Evolutionary conservation across 2,113 vertebrate species (phyloP).

Genomic region (Athene noctua): DNA sequence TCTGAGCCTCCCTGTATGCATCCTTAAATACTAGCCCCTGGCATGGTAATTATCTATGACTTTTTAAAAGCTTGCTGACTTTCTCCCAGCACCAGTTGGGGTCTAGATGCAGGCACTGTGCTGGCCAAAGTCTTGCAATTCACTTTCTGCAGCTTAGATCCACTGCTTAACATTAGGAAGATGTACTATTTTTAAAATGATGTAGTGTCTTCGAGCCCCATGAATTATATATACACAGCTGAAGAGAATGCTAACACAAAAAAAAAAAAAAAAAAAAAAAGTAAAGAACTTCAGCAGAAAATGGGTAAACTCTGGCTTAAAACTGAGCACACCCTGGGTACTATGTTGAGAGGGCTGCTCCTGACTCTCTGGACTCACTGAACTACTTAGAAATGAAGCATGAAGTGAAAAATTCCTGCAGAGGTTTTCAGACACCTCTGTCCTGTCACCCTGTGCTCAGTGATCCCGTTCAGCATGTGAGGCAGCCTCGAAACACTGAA

Average conservation of each 20-base stretch:
- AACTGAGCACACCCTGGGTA: background rate
- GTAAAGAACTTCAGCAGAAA: background rate
- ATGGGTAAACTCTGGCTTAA: background rate
- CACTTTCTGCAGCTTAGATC: background rate
- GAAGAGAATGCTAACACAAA: background rate
- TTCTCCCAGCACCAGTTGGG: background rate
- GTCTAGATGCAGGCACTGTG: background rate
- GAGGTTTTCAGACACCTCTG: background rate
- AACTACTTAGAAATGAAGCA: background rate
- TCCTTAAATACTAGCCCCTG: background rate
- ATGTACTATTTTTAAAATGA: background rate
- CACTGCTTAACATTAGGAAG: background rate
- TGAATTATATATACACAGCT: background rate
- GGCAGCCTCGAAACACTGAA: background rate
- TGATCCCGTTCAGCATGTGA: background rate
- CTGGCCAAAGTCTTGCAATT: background rate
- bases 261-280: background rate
- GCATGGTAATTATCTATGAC: background rate
- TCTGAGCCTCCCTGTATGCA: background rate
- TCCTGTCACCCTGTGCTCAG: background rate
- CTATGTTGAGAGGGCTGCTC: background rate
- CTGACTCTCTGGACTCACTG: background rate
- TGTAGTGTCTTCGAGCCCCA: background rate
- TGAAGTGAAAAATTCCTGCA: background rate
- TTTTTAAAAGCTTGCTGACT: constrained; percentile 9